Base-by-base conservation (phyloP, 2,113 vertebrate species). In the Aplodontia rufa region DNA sequence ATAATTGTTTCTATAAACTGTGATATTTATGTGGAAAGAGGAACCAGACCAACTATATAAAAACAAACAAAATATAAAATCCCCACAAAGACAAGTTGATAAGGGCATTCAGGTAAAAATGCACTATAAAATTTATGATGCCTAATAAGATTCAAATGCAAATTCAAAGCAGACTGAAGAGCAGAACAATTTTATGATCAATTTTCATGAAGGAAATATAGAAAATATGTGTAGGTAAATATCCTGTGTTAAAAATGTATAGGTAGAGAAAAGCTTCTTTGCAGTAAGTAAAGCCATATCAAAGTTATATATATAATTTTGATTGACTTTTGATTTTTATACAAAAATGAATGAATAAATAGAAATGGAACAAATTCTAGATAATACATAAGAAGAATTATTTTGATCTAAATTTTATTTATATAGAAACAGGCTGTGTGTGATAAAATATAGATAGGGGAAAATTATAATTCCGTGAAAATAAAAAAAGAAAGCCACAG, bases 201-300 rank as follows among this genome's bases (percentile, higher is more conserved):
- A n/a, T 42, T 71, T 83, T 42, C 8, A 71, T 16, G 20, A 69
- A 49, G 3, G 16, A 40, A 45, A 47, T 26, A 42, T 32, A 72
- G 32, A 45, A 66, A 68, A 49, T 2, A 79, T 74, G 17, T 0
- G 75, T 1, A 35, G 49, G 35, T 74, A 42, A 84, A 69, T 64
- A 2, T 40, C 20, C 3, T 87, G 3, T 16, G 47, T 0, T 1
- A 6, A 66, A 11, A 40, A 26, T 10, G 9, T 51, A 26, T 5
- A 64, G 16, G 6, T 17, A n/a, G 22, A 19, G 2, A 26, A 53
- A 93, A n/a, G 47, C 22, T 16, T 64, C 19, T 85, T 7, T 13
- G 28, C 0, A 11, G 1, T 42, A 0, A 64, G 6, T 49, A 35
- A 76, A 0, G 1, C 30, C 79, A 72, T 68, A n/a, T 78, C 42